Evolutionary conservation across 1,140 invertebrate species (phyloP).

Genomic region (Cydia amplana): DNA sequence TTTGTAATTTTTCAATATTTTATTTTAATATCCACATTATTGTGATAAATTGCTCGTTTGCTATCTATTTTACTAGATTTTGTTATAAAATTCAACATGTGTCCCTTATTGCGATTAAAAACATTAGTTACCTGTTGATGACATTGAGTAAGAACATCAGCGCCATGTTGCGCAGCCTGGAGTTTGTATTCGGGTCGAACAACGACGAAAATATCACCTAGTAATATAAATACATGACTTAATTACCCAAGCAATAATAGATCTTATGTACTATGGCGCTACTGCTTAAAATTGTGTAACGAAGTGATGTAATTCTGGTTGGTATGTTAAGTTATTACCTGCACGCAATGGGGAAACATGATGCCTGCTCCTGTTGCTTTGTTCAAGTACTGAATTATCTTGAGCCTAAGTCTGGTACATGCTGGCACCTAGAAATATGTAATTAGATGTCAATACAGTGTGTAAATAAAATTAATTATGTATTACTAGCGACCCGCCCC

Average conservation of each 20-base stretch:
- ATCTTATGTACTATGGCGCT: too few relatives aligned
- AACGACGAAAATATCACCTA: slow-evolving; percentile 93
- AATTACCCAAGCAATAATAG: background rate
- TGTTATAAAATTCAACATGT: too few relatives aligned
- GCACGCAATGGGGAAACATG: slow-evolving; percentile 89
- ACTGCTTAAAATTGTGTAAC: too few relatives aligned
- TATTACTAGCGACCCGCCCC: too few relatives aligned
- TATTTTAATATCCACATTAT: too few relatives aligned
- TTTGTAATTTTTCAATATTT: too few relatives aligned
- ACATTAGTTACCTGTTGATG: slow-evolving; percentile 82
- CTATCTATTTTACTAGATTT: too few relatives aligned
- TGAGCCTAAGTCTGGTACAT: slow-evolving; percentile 89
- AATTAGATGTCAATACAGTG: too few relatives aligned
- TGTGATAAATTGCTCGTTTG: too few relatives aligned
- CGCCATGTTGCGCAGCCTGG: slow-evolving; percentile 88
- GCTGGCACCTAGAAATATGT: slow-evolving; percentile 82
- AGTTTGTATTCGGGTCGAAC: slow-evolving; percentile 90
- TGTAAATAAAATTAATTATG: too few relatives aligned
- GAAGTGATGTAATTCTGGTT: too few relatives aligned
- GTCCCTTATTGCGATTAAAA: too few relatives aligned
- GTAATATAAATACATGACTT: slow-evolving; percentile 47
- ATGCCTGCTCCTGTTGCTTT: slow-evolving; percentile 89
- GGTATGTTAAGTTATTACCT: slow-evolving; percentile 74
- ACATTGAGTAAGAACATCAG: slow-evolving; percentile 91
- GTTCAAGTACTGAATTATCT: slow-evolving; percentile 91